Conservation (phyloP, 2,113 vertebrate genomes). For the Plecturocebus donacophilus region DNA sequence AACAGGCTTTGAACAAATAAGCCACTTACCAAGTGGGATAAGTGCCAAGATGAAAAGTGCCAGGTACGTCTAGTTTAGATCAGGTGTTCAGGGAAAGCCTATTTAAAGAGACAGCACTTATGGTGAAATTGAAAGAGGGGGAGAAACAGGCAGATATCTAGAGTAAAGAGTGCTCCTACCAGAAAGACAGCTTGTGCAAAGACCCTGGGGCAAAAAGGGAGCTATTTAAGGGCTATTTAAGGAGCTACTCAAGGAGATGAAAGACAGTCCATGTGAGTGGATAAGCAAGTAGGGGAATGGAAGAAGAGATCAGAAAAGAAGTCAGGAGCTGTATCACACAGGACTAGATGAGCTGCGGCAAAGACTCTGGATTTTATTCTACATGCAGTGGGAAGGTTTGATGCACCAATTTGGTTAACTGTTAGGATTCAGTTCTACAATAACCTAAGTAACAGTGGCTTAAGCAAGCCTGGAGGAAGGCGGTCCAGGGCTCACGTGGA, state of each 20-base stretch:
- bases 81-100: not conserved
- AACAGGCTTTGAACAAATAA: conserved; percentile 16
- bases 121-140: not conserved
- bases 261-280: not conserved
- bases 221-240: not conserved
- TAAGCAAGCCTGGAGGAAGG: not conserved
- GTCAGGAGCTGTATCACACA: not conserved
- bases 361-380: not conserved
- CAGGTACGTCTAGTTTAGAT: not conserved
- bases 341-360: not conserved
- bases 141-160: not conserved
- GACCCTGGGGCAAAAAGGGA: not conserved
- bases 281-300: not conserved
- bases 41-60: not conserved
- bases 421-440: not conserved
- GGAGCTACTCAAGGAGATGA: not conserved
- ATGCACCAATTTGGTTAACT: not conserved
- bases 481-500: not conserved
- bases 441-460: not conserved
- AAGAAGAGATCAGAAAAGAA: not conserved
- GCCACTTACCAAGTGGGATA: not conserved
- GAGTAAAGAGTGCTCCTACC: not conserved
- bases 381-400: not conserved
- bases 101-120: not conserved
- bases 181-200: not conserved